Evolutionary conservation across 2,888 invertebrate species (phyloP).

Genomic region (Rugalucina vietnamica): DNA sequence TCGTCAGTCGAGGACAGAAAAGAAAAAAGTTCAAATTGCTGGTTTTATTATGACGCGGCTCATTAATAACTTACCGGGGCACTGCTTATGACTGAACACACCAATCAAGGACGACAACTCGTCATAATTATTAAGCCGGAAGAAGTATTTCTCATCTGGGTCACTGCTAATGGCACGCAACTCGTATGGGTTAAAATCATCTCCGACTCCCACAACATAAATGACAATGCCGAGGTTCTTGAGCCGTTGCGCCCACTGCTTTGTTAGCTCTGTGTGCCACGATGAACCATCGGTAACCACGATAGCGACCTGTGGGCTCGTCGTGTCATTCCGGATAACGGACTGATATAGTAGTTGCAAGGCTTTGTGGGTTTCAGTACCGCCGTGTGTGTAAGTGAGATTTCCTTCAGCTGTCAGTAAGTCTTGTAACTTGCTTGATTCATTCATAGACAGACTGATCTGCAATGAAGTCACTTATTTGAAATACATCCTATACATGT

Average conservation of each 20-base stretch:
- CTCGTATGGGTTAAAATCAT: slow-evolving; percentile 56
- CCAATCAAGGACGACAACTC: slow-evolving; percentile 38
- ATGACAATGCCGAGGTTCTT: slow-evolving; percentile 51
- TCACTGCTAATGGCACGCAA: slow-evolving; percentile 53
- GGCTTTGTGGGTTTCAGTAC: slow-evolving; percentile 57
- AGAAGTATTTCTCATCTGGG: slow-evolving; percentile 43
- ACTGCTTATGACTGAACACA: slow-evolving; percentile 43
- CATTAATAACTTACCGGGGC: slow-evolving; percentile 21
- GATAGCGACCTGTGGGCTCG: slow-evolving; percentile 48
- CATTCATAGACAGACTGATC: background rate
- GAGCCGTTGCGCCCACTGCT: slow-evolving; percentile 33
- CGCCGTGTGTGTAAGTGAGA: slow-evolving; percentile 52
- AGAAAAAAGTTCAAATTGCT: too few relatives aligned
- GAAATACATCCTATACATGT: too few relatives aligned
- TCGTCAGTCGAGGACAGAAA: too few relatives aligned
- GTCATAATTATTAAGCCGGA: slow-evolving; percentile 32
- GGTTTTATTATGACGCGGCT: too few relatives aligned
- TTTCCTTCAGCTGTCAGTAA: slow-evolving; percentile 36
- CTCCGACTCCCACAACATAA: slow-evolving; percentile 56
- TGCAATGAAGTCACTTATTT: too few relatives aligned
- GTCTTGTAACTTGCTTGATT: background rate
- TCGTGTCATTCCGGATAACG: slow-evolving; percentile 23
- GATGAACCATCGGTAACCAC: slow-evolving; percentile 58
- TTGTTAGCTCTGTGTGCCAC: slow-evolving; percentile 42
- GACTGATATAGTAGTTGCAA: slow-evolving; percentile 42